Evolutionary conservation across 2,113 vertebrate species (phyloP).

Genomic region (Notechis scutatus): DNA sequence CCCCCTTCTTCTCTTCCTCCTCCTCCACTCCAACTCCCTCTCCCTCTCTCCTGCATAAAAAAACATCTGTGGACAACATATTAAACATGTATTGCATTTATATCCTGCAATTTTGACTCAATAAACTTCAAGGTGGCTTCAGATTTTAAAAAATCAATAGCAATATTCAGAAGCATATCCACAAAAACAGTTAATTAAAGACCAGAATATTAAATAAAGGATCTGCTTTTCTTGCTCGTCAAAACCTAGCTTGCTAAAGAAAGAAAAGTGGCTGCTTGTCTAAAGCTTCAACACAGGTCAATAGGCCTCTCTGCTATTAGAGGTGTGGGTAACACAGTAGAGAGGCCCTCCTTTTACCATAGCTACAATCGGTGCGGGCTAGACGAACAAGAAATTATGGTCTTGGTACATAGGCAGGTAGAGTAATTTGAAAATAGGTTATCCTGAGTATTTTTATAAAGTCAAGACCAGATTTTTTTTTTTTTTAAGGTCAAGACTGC

Average conservation of each 20-base stretch:
- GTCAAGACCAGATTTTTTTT: not conserved
- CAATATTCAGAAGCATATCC: not conserved
- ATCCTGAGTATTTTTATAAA: not conserved
- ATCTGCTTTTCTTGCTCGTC: not conserved
- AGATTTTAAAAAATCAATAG: slow-evolving; percentile 7
- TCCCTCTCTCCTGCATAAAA: not conserved
- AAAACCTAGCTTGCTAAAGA: not conserved
- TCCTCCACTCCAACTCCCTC: not conserved
- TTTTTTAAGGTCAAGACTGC: no score
- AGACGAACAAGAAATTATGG: no score
- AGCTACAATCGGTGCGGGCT: not conserved
- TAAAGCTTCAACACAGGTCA: not conserved
- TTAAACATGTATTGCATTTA: not conserved
- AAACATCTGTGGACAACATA: not conserved
- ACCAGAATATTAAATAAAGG: not conserved
- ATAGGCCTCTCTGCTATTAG: not conserved
- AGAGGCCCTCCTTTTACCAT: not conserved
- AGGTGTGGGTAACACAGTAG: not conserved
- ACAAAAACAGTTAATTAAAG: slow-evolving; percentile 11
- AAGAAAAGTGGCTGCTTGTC: not conserved
- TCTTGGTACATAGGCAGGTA: not conserved
- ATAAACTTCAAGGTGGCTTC: not conserved
- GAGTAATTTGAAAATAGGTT: not conserved
- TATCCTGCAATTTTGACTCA: not conserved
- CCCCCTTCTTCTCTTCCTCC: not conserved